A percentile compares a stretch with the other conserved stretches of the same genome.
Conservation (phyloP, 2,888 invertebrate species). For the Microplitis deprimator region DNA sequence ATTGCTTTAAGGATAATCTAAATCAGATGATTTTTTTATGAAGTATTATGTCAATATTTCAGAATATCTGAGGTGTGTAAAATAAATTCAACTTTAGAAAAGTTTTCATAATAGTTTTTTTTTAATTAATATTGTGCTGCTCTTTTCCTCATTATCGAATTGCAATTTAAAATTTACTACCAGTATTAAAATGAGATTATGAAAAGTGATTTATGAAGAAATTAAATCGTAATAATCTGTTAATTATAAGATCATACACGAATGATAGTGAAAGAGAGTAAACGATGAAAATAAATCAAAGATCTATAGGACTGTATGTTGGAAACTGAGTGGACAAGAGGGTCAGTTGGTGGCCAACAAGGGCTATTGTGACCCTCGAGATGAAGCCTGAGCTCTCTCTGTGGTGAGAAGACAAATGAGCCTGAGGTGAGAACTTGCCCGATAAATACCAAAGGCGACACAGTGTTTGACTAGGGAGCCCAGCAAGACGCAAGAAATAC, state of each 20-base stretch:
- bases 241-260: background rate
- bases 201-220: background rate
- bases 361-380: slow-evolving; percentile 44
- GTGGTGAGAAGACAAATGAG: slow-evolving; percentile 70
- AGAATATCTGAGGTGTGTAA: too few species aligned
- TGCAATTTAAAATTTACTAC: too few species aligned
- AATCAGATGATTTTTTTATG: too few species aligned
- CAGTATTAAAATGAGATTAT: background rate
- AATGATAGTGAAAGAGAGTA: background rate
- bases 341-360: slow-evolving; percentile 38
- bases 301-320: background rate
- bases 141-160: background rate
- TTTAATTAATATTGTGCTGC: too few species aligned
- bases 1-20: too few species aligned
- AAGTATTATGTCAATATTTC: too few species aligned
- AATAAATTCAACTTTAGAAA: too few species aligned
- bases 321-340: slow-evolving; percentile 22
- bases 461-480: slow-evolving; percentile 69
- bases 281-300: slow-evolving; percentile 4
- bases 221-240: slow-evolving; percentile 1
- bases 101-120: too few species aligned
- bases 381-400: slow-evolving; percentile 49
- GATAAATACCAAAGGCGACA: slow-evolving; percentile 72
- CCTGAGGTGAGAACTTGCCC: slow-evolving; percentile 72
- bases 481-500: slow-evolving; percentile 68